Evolutionary conservation across 1,140 invertebrate species (phyloP).

Genomic region (Saxidomus purpurata): DNA sequence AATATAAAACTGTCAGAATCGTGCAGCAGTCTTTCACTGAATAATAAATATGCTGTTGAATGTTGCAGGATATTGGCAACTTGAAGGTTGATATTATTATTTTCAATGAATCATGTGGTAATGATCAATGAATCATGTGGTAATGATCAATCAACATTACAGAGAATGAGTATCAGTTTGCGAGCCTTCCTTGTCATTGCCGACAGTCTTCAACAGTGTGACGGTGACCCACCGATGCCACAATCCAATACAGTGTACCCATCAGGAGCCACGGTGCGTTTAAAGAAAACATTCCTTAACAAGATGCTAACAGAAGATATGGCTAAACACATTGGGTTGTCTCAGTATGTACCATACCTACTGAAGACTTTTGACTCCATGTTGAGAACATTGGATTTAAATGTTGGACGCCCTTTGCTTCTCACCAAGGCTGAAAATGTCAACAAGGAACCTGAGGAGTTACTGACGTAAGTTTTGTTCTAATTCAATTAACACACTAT

Average conservation of each 20-base stretch:
- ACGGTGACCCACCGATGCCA: slow-evolving; percentile 99
- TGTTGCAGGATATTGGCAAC: too few species aligned
- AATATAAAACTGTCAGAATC: too few species aligned
- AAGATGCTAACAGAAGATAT: slow-evolving; percentile 92
- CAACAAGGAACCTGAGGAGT: slow-evolving; percentile 98
- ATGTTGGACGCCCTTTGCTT: slow-evolving; percentile 98
- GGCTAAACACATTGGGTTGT: slow-evolving; percentile 98
- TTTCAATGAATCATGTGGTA: too few species aligned
- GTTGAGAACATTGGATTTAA: slow-evolving; percentile 96
- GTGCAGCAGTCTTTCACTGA: too few species aligned
- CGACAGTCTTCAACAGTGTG: slow-evolving; percentile 99
- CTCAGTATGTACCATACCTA: slow-evolving; percentile 98
- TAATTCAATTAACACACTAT: too few species aligned
- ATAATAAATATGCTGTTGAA: too few species aligned
- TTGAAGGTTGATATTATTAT: too few species aligned
- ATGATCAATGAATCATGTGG: too few species aligned
- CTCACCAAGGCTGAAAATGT: slow-evolving; percentile 98
- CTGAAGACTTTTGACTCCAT: slow-evolving; percentile 98
- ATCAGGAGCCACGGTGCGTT: slow-evolving; percentile 96
- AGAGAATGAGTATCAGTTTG: slow-evolving; percentile 98
- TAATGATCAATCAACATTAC: too few species aligned
- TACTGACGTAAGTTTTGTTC: slow-evolving; percentile 91
- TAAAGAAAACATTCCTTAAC: slow-evolving; percentile 94
- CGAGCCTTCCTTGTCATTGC: slow-evolving; percentile 98
- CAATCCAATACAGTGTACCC: slow-evolving; percentile 97